Percentiles rank a stretch among this genome's conserved stretches.
phyloP scores from a whole-genome alignment of 2,797 vertebrate genomes.

The Meriones psammophilus region DNA sequence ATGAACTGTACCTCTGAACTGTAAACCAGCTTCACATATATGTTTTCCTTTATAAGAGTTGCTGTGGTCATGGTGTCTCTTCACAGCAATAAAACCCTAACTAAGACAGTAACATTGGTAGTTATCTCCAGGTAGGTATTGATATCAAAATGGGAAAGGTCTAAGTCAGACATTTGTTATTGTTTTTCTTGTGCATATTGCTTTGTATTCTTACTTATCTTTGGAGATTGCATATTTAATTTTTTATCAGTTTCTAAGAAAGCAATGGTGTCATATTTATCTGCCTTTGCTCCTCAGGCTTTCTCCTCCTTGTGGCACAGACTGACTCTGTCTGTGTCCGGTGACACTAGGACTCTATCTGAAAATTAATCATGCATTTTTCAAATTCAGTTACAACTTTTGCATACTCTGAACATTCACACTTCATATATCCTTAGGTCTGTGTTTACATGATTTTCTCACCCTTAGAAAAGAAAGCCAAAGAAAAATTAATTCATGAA shows the following conservation, averaged over 20 bases:
- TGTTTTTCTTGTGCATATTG: neutral
- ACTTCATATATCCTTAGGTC: constrained; percentile 63
- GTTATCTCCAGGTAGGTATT: neutral
- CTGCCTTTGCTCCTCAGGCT: neutral
- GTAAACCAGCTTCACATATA: neutral
- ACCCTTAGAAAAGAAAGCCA: constrained; percentile 82
- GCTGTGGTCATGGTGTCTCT: neutral
- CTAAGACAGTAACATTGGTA: neutral
- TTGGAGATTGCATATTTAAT: constrained; percentile 48
- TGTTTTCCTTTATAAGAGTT: neutral
- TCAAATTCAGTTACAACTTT: constrained; percentile 66
- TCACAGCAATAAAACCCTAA: neutral
- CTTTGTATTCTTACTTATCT: neutral
- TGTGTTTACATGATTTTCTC: constrained; percentile 79
- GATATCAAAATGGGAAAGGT: constrained; percentile 6
- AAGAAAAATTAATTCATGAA: constrained; percentile 85
- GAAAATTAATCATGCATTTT: constrained; percentile 68
- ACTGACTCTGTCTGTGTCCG: neutral
- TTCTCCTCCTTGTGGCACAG: neutral
- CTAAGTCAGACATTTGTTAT: neutral
- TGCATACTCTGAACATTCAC: constrained; percentile 70
- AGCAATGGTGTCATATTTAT: neutral
- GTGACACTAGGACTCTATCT: constrained; percentile 9
- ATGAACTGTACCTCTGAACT: neutral
- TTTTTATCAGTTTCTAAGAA: constrained; percentile 62